Base-by-base conservation (phyloP, 2,888 invertebrate species). In the Nemotelus nigrinus region DNA sequence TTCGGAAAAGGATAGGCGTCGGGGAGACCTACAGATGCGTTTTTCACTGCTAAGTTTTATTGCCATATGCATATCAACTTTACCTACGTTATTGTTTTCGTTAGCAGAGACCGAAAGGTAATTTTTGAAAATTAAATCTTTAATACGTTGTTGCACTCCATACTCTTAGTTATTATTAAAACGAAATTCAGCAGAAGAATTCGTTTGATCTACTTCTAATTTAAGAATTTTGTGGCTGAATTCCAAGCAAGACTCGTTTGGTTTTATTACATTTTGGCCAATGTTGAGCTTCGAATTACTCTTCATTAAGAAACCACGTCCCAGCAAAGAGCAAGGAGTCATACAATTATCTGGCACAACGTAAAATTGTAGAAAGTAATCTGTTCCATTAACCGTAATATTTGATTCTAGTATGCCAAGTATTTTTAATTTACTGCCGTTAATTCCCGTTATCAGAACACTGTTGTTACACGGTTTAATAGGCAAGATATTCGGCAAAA, bases 291-390 rank as follows among this genome's bases (percentile, higher is more conserved):
- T 25, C 3, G 57, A 4, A 25, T 57, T 57, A 8, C 57, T 57
- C 10, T 25, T 25, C 10, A 25, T 57, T 7, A 57, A 25, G 8
- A 57, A 6, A 7, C 2, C 57, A 25, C 57, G 57, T 3, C 3
- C 57, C 25, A 57, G 25, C 57, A 57, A 57, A 7, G 57, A 57
- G 25, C 57, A 57, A 57, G 57, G 10, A 57, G 7, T 57, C 57
- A 57, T 57, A 25, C 57, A 57, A 3, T 57, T 25, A 57, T 57
- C 57, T 57, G 57, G 57, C 4, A 57, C 57, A 57, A 57, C 10
- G 25, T 25, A 57, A 25, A 57, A 57, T 6, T 8, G 3, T 3
- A 57, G 10, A 25, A 3, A 25, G 10, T 57, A 57, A 3, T 57
- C 57, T 2, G 3, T 57, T 57, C 10, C 57, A 7, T 57, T 57